Conservation (phyloP, 1,140 invertebrate genomes). For the Aphidius ervi region DNA sequence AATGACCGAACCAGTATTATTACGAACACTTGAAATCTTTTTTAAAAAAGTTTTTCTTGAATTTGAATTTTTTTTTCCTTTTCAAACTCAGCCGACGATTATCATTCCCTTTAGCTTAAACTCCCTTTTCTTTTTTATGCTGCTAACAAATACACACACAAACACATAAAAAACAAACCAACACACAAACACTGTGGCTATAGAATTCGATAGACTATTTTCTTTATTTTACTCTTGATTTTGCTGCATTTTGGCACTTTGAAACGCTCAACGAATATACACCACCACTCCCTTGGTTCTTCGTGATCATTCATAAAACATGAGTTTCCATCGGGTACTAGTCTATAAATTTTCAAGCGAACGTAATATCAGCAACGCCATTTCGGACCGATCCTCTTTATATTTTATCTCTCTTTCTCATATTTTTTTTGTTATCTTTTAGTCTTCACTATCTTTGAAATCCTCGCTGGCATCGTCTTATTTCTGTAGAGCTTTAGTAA, state of each 20-base stretch:
- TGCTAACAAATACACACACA: too few species aligned
- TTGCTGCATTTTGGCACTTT: constrained; percentile 8
- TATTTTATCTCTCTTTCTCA: background rate
- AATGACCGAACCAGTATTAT: constrained; percentile 25
- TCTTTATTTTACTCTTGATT: constrained; percentile 8
- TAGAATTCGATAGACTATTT: background rate
- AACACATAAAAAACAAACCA: background rate
- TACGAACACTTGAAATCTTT: constrained; percentile 26
- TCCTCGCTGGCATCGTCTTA: background rate
- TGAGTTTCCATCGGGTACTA: constrained; percentile 41
- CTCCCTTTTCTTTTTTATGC: background rate
- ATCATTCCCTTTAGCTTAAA: background rate
- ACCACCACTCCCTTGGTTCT: constrained; percentile 6
- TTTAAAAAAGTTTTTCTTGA: constrained; percentile 26
- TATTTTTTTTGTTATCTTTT: background rate
- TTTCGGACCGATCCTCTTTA: constrained; percentile 25
- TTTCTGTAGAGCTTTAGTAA: constrained; percentile 5
- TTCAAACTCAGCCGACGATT: too few species aligned
- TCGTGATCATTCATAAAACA: constrained; percentile 46
- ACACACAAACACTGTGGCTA: constrained; percentile 1
- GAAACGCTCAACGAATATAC: background rate
- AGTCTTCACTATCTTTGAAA: background rate
- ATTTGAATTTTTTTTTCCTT: constrained; percentile 6
- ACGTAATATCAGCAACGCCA: constrained; percentile 26
- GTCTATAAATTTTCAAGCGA: constrained; percentile 44